phyloP scores from a whole-genome alignment of 1,140 invertebrate species.

The Trachymyrmex septentrionalis region DNA sequence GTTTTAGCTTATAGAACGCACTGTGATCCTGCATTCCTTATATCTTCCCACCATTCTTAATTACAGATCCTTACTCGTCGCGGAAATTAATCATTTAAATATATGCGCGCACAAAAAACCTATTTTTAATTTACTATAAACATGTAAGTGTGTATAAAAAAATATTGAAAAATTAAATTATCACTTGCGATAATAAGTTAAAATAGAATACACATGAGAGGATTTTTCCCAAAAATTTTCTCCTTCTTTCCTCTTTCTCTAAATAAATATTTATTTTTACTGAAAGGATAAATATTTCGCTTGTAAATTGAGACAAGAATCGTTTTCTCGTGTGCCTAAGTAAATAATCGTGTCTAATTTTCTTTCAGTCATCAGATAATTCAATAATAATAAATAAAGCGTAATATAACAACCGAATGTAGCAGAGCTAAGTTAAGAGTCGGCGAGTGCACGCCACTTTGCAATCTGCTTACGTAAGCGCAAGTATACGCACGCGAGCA shows the following conservation, averaged over 20 bases:
- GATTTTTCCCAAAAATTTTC: not conserved
- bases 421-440: not conserved
- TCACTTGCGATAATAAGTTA: not conserved
- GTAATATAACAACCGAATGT: not conserved
- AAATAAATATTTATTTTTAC: not conserved
- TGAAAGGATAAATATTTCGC: not conserved
- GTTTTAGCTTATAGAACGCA: constrained; percentile 23
- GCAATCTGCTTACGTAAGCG: constrained; percentile 60
- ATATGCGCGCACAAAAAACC: not conserved
- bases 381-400: not conserved
- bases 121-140: not conserved
- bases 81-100: not conserved
- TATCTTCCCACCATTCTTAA: constrained; percentile 39
- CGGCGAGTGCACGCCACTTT: constrained; percentile 50
- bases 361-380: not conserved
- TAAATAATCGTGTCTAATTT: not conserved
- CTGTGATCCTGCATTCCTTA: constrained; percentile 18
- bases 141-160: not conserved
- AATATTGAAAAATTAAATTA: not conserved
- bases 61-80: not conserved
- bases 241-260: not conserved
- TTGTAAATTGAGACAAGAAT: not conserved
- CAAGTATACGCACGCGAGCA: constrained; percentile 47
- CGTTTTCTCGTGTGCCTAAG: not conserved
- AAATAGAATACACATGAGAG: not conserved